Evolutionary conservation across 2,797 vertebrate species (phyloP), one percentile per base, ranked within the genome.

Genomic region (Sardinella longiceps): DNA sequence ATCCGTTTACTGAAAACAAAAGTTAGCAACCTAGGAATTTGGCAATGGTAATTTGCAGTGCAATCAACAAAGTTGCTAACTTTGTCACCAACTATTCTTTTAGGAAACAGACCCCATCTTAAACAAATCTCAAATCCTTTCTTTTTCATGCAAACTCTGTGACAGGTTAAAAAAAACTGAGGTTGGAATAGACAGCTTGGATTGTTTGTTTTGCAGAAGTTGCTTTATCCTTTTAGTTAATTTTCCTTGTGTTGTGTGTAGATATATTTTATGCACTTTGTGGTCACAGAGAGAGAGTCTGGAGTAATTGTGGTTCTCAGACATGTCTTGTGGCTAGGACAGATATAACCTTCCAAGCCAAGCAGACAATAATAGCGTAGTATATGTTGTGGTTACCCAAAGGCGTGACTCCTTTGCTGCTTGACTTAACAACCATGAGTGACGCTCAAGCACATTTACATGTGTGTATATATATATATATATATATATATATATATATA

Each of bases 311-410:
- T 77, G 37, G 70, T 39, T 77, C 37, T 4, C 70, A 39, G 37
- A 77, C 15, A 77, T 77, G 70, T 77, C 70, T 77, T 43, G 70
- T 77, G 70, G 70, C 33, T 9, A 23, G 70, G 18, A 77, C 37
- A 77, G 18, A 77, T 77, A 43, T 77, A 77, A 23, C 70, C 7
- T 0, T 43, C 70, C 37, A 43, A 23, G 37, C 70, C 70, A 77
- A 20, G 14, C 37, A 77, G 70, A 43, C 33, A 77, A 14, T 77
- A 39, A 77, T 77, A 77, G 37, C 43, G 23, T 81, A 23, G 37
- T 77, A 43, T 81, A 23, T 74, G 82, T 46, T 46, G 60, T 74
- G 14, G 83, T 60, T 20, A 84, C 53, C 33, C 30, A 53, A 15
- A n/a, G 37, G 80, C 20, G 60, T 60, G 39, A 77, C 70, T 43